These are phyloP conservation scores for Drosophila eohydei DNA, from an alignment of 2,888 invertebrate genomes.

Conservation along the genomic window DNA sequence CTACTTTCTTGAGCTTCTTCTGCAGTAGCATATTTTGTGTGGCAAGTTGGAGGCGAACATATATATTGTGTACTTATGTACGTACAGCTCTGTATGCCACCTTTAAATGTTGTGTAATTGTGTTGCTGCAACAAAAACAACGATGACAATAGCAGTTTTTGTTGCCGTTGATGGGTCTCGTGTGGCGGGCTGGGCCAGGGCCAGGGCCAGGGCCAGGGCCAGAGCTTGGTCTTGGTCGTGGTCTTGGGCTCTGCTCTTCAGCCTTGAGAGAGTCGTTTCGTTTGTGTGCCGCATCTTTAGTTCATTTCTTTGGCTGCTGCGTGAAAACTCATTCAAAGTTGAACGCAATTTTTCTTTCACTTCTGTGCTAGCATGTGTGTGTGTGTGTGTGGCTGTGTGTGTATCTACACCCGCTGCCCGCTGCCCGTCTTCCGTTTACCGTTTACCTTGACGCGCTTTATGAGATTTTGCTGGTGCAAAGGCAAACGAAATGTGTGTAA, in stretches of 20 bases:
- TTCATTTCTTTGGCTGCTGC: slow-evolving; percentile 53
- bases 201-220: not conserved
- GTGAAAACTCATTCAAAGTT: slow-evolving; percentile 72
- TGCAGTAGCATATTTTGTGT: not conserved
- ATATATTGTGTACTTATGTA: not conserved
- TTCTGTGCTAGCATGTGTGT: slow-evolving; percentile 8
- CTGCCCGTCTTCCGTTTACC: slow-evolving; percentile 51
- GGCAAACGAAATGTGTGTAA: slow-evolving; percentile 71
- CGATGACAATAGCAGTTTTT: slow-evolving; percentile 63
- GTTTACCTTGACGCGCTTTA: slow-evolving; percentile 69
- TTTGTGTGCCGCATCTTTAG: slow-evolving; percentile 32
- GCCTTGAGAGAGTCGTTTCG: slow-evolving; percentile 62
- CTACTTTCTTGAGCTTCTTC: not conserved
- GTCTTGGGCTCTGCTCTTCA: slow-evolving; percentile 17
- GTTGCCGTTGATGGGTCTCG: slow-evolving; percentile 29
- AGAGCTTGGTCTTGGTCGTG: not conserved
- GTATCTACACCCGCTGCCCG: not conserved
- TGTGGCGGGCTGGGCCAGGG: not conserved
- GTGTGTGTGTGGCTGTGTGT: slow-evolving; percentile 11
- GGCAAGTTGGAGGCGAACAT: not conserved
- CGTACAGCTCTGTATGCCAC: slow-evolving; percentile 31
- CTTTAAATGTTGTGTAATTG: slow-evolving; percentile 66
- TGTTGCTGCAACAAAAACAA: slow-evolving; percentile 41
- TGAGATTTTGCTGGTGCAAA: slow-evolving; percentile 52
- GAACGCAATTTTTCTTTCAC: slow-evolving; percentile 69